These are phyloP conservation scores for Grammomys surdaster DNA, from an alignment of 2,113 vertebrate species.

Conservation along the genomic window DNA sequence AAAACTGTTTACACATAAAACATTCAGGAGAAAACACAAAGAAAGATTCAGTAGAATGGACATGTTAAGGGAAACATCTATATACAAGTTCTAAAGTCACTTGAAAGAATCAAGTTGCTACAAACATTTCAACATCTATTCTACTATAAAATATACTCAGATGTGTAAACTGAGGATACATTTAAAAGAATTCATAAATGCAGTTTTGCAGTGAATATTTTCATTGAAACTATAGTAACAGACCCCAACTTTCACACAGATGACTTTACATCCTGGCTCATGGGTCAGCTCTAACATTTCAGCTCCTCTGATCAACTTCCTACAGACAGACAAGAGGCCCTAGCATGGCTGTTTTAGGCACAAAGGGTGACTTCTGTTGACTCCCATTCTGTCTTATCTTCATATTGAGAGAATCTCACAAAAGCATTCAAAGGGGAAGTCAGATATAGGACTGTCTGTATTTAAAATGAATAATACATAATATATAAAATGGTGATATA, in stretches of 20 bases:
- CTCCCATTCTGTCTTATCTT: background rate
- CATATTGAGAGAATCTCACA: background rate
- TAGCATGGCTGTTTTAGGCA: background rate
- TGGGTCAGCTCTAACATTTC: background rate
- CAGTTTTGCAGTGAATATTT: constrained; percentile 30
- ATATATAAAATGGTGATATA: background rate
- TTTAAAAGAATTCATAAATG: constrained; percentile 34
- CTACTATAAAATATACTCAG: background rate
- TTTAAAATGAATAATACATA: background rate
- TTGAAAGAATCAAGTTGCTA: background rate
- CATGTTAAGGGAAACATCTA: background rate
- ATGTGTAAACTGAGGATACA: background rate
- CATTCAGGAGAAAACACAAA: background rate
- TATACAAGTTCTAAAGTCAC: background rate
- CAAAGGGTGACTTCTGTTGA: background rate
- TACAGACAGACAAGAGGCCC: background rate
- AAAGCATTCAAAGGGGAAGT: constrained; percentile 47
- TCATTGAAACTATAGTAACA: background rate
- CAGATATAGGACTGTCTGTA: background rate
- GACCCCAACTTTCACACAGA: background rate
- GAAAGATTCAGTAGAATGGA: background rate
- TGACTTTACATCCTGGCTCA: background rate
- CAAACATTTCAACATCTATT: constrained; percentile 1
- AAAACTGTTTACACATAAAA: background rate
- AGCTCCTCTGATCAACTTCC: constrained; percentile 17